These are phyloP conservation scores for Sitobion miscanthi DNA, from an alignment of 1,140 invertebrate genomes.

Conservation along the genomic window DNA sequence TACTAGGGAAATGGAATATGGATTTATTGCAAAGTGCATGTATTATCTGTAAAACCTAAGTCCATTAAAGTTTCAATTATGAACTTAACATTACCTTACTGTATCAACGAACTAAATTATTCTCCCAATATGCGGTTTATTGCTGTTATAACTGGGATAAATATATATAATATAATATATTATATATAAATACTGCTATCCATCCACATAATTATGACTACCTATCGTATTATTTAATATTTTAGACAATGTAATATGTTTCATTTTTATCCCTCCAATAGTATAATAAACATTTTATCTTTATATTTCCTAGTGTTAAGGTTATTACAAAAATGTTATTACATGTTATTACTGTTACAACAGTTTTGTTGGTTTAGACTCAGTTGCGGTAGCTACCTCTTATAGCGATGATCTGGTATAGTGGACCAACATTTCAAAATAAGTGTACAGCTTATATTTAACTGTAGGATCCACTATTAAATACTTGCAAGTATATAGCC, in stretches of 20 bases:
- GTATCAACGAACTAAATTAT: neutral
- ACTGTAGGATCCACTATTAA: neutral
- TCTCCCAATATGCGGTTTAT: neutral
- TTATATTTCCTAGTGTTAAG: neutral
- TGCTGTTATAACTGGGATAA: too few relatives aligned
- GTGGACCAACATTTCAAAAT: neutral
- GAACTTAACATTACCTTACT: neutral
- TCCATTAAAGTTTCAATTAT: neutral
- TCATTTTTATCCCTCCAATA: neutral
- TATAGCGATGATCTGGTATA: neutral
- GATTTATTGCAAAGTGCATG: neutral
- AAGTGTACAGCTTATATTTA: neutral
- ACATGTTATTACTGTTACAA: neutral
- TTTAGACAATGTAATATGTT: neutral
- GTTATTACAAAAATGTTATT: neutral
- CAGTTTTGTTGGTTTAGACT: neutral
- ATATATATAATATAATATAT: too few relatives aligned
- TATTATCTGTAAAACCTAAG: neutral
- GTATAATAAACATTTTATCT: neutral
- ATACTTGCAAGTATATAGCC: neutral
- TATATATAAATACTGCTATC: neutral
- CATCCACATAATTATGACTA: neutral
- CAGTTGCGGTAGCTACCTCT: neutral
- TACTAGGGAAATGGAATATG: neutral
- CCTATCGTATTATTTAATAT: neutral